Evolutionary conservation across 1,140 invertebrate species (phyloP).

Genomic region (Papilio dardanus): DNA sequence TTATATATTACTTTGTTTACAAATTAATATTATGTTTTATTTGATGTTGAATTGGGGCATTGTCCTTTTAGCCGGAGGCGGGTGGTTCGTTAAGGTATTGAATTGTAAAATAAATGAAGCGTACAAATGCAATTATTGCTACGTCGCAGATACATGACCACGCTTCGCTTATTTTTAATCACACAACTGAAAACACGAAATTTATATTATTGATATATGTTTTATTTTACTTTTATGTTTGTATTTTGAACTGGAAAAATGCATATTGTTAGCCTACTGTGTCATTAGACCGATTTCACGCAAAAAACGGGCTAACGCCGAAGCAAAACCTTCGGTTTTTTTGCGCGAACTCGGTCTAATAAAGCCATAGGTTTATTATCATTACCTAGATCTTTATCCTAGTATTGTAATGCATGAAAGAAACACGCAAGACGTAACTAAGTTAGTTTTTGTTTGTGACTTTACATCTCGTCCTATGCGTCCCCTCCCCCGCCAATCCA

Average conservation of each 20-base stretch:
- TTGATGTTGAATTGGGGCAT: background rate
- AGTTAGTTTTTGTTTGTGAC: too few relatives aligned
- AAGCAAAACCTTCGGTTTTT: too few relatives aligned
- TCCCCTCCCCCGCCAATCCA: too few relatives aligned
- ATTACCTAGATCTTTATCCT: too few relatives aligned
- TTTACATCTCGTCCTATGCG: too few relatives aligned
- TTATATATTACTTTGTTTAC: background rate
- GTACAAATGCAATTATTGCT: conserved; percentile 15
- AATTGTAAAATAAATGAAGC: conserved; percentile 30
- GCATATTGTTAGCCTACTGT: too few relatives aligned
- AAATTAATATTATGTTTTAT: conserved; percentile 18
- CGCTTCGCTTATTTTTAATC: conserved; percentile 16
- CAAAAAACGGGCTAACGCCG: too few relatives aligned
- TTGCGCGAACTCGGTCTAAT: too few relatives aligned
- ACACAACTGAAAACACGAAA: background rate
- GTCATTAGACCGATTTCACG: too few relatives aligned
- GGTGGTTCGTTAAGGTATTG: conserved; percentile 28
- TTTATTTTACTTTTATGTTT: background rate
- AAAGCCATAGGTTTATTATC: too few relatives aligned
- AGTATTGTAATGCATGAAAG: too few relatives aligned
- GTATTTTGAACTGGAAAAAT: background rate
- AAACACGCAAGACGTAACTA: too few relatives aligned
- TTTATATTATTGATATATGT: background rate
- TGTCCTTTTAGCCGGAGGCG: conserved; percentile 28
- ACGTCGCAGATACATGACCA: conserved; percentile 12